Conservation (phyloP, 1,140 invertebrate species). For the Brachionus plicatilis region DNA sequence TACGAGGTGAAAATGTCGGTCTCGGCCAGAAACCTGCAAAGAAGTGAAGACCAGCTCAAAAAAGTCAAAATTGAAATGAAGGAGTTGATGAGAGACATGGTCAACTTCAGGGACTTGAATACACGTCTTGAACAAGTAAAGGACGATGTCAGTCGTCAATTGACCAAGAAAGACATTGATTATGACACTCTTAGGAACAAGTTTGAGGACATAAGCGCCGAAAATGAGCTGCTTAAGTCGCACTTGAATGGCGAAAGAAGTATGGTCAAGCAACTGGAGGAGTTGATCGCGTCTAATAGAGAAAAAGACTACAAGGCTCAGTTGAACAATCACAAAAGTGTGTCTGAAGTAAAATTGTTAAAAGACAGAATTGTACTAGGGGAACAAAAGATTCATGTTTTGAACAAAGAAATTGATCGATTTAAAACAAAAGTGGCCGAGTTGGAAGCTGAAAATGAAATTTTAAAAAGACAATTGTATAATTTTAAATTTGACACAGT, state of each 20-base stretch:
- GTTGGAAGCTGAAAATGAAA: constrained; percentile 53
- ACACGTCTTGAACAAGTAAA: constrained; percentile 52
- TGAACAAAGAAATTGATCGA: constrained; percentile 51
- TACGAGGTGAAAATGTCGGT: constrained; percentile 53
- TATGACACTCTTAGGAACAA: constrained; percentile 50
- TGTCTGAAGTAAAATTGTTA: constrained; percentile 53
- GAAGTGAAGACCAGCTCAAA: constrained; percentile 50
- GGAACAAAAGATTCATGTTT: constrained; percentile 54
- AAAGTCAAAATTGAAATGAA: constrained; percentile 49
- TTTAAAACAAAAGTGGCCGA: constrained; percentile 51
- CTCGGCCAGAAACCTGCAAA: constrained; percentile 48
- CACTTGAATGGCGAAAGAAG: constrained; percentile 49
- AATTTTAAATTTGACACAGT: constrained; percentile 54
- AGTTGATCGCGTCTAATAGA: constrained; percentile 49
- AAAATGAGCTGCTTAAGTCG: constrained; percentile 47
- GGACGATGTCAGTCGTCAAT: constrained; percentile 50
- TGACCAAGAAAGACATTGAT: constrained; percentile 48
- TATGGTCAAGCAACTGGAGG: constrained; percentile 50
- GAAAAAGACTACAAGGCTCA: constrained; percentile 54
- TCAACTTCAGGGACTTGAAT: constrained; percentile 51
- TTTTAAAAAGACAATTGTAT: constrained; percentile 50
- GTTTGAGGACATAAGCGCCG: constrained; percentile 50
- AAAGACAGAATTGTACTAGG: constrained; percentile 53
- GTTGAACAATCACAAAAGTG: constrained; percentile 50
- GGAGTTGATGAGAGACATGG: constrained; percentile 49